These are phyloP conservation scores for Entelurus aequoreus DNA, from an alignment of 2,113 vertebrate genomes.

Conservation along the genomic window DNA sequence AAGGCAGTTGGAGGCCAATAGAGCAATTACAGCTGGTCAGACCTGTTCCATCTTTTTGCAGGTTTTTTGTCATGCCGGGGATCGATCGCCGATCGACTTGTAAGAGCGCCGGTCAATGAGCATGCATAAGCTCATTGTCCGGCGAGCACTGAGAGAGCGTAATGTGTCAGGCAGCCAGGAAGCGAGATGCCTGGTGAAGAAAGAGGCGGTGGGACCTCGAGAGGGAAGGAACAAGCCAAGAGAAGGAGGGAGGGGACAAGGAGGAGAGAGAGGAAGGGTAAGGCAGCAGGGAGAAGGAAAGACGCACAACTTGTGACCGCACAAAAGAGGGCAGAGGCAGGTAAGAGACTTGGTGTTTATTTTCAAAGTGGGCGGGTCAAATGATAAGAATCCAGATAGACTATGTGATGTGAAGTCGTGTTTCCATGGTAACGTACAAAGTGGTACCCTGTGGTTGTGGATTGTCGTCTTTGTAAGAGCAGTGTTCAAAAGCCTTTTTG, in stretches of 20 bases:
- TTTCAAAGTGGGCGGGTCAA: neutral
- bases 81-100: too few relatives aligned
- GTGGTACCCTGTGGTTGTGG: slow-evolving; percentile 34
- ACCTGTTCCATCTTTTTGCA: neutral
- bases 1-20: slow-evolving; percentile 13
- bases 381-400: slow-evolving; percentile 13
- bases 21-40: slow-evolving; percentile 26
- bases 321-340: slow-evolving; percentile 70
- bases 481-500: neutral
- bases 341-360: slow-evolving; percentile 55
- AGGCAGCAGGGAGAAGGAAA: slow-evolving; percentile 40
- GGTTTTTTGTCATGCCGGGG: too few relatives aligned
- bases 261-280: slow-evolving; percentile 35
- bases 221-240: slow-evolving; percentile 43
- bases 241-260: slow-evolving; percentile 25
- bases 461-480: neutral
- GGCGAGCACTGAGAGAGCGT: too few relatives aligned
- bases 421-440: slow-evolving; percentile 62
- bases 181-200: slow-evolving; percentile 1
- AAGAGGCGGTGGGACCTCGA: slow-evolving; percentile 62
- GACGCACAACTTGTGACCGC: slow-evolving; percentile 54
- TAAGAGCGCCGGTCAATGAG: too few relatives aligned
- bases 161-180: neutral
- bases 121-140: too few relatives aligned
- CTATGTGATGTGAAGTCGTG: slow-evolving; percentile 23